Conservation (phyloP, 2,888 invertebrate genomes). For the Drepanosiphum platanoidis region DNA sequence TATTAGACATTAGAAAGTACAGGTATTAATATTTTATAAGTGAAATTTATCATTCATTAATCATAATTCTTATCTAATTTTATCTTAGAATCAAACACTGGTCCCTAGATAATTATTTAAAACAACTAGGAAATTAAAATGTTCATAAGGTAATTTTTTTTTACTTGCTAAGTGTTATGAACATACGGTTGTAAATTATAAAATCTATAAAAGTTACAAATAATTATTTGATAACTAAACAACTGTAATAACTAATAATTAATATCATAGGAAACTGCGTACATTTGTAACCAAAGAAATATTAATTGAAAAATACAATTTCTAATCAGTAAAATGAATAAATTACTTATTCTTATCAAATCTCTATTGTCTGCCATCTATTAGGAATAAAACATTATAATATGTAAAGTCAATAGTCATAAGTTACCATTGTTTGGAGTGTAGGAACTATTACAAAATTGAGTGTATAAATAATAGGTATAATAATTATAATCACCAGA, state of each 20-base stretch:
- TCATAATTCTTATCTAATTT: neutral
- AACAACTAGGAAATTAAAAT: neutral
- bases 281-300: too few relatives aligned
- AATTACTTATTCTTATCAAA: too few relatives aligned
- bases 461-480: neutral
- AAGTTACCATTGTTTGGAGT: too few relatives aligned
- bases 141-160: neutral
- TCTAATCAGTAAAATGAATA: too few relatives aligned
- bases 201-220: neutral
- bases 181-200: neutral
- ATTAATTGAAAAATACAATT: too few relatives aligned
- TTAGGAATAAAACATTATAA: neutral
- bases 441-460: too few relatives aligned
- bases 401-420: neutral
- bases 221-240: too few relatives aligned
- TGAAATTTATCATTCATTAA: neutral
- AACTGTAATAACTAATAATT: too few relatives aligned
- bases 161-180: neutral
- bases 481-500: constrained; percentile 12
- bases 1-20: too few relatives aligned
- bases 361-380: neutral
- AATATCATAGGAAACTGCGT: too few relatives aligned
- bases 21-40: neutral
- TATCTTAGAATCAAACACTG: neutral
- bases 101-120: neutral